A percentile compares a stretch with the other conserved stretches of the same genome.
phyloP scores from a whole-genome alignment of 2,113 vertebrate genomes.

The Mugil cephalus region DNA sequence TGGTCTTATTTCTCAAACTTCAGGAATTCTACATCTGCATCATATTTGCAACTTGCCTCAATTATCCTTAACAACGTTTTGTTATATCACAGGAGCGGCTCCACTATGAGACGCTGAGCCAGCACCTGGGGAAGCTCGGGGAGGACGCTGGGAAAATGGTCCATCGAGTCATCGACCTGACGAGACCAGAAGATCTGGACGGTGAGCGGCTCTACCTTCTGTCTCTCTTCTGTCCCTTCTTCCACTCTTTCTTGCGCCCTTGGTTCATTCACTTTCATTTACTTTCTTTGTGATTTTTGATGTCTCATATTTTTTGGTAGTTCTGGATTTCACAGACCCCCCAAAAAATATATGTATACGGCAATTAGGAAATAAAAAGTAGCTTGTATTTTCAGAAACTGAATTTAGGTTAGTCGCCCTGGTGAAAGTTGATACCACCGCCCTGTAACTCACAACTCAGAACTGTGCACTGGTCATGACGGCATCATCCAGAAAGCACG shows the following conservation, averaged over 20 bases:
- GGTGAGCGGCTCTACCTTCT: slow-evolving; percentile 81
- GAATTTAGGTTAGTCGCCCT: slow-evolving; percentile 20
- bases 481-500: slow-evolving; percentile 7
- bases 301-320: background rate
- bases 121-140: slow-evolving; percentile 91
- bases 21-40: background rate
- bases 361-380: background rate
- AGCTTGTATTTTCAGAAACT: background rate
- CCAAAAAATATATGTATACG: background rate
- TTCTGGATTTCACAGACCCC: too few species aligned
- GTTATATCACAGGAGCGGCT: slow-evolving; percentile 87
- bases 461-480: background rate
- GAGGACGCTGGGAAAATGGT: slow-evolving; percentile 93
- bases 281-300: background rate
- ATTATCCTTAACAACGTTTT: background rate
- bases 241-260: background rate
- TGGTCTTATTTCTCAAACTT: background rate
- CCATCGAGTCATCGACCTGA: slow-evolving; percentile 95
- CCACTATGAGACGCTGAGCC: slow-evolving; percentile 92
- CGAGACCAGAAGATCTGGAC: slow-evolving; percentile 94
- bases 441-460: slow-evolving; percentile 13
- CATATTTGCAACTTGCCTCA: background rate
- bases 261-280: too few species aligned
- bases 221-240: background rate
- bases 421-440: slow-evolving; percentile 41